Evolutionary conservation across 2,113 vertebrate genomes (phyloP).

Genomic region (Equus quagga): DNA sequence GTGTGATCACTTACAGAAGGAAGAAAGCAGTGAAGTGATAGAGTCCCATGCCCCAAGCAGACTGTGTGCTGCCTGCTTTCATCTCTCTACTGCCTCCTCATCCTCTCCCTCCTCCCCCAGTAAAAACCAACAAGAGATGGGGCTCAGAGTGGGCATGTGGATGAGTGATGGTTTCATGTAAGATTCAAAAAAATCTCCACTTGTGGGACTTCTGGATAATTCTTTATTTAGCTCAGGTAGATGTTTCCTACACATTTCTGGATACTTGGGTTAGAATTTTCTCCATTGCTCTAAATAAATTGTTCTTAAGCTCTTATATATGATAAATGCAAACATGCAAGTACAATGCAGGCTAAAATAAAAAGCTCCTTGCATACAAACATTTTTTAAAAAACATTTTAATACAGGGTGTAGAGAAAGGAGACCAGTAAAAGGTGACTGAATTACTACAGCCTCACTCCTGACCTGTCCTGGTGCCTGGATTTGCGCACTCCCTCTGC

Average conservation of each 20-base stretch:
- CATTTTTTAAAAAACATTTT: background rate
- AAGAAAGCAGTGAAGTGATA: background rate
- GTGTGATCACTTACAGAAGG: background rate
- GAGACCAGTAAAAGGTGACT: background rate
- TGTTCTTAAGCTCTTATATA: slow-evolving; percentile 28
- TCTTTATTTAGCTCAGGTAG: slow-evolving; percentile 66
- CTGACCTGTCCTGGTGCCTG: background rate
- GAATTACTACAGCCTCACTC: background rate
- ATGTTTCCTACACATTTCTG: slow-evolving; percentile 19
- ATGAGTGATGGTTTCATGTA: background rate
- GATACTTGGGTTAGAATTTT: slow-evolving; percentile 31
- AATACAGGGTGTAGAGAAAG: background rate
- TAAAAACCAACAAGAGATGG: background rate
- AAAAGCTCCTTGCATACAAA: background rate
- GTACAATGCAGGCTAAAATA: background rate
- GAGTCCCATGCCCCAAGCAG: background rate
- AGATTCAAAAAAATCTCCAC: background rate
- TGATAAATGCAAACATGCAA: slow-evolving; percentile 18
- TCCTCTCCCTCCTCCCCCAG: background rate
- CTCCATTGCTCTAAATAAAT: background rate
- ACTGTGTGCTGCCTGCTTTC: background rate
- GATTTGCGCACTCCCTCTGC: background rate
- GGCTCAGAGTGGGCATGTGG: too few relatives aligned
- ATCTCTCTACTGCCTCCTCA: background rate
- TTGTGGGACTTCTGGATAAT: background rate